phyloP scores from a whole-genome alignment of 1,140 invertebrate genomes.

The Drosophila tristis region DNA sequence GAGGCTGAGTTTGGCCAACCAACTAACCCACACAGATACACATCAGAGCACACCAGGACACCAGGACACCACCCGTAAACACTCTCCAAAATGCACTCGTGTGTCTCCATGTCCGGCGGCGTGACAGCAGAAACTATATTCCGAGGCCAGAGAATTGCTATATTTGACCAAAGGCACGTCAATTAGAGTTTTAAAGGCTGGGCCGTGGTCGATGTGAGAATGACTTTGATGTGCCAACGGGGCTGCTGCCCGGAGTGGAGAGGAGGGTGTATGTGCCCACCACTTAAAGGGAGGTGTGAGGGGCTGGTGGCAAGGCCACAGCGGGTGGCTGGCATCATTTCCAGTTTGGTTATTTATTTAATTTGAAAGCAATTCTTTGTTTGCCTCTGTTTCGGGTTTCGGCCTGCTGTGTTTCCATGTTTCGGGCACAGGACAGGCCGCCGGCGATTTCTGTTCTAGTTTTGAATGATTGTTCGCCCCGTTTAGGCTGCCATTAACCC shows the following conservation, averaged over 20 bases:
- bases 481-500: conserved; percentile 40
- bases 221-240: conserved; percentile 51
- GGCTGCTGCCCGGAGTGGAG: too few species aligned
- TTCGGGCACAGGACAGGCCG: conserved; percentile 17
- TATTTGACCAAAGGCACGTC: conserved; percentile 73
- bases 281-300: background rate
- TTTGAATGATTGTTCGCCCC: conserved; percentile 33
- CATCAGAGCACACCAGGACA: conserved; percentile 5
- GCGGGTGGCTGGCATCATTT: conserved; percentile 19
- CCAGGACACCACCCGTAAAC: conserved; percentile 9
- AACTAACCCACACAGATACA: conserved; percentile 47
- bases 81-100: conserved; percentile 64
- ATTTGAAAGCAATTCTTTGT: conserved; percentile 67
- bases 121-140: conserved; percentile 60
- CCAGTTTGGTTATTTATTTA: conserved; percentile 66
- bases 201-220: conserved; percentile 52
- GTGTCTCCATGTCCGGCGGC: conserved; percentile 54
- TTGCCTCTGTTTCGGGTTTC: conserved; percentile 37
- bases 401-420: conserved; percentile 1
- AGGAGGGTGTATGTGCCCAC: background rate
- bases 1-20: conserved; percentile 45
- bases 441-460: conserved; percentile 39
- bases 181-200: conserved; percentile 60
- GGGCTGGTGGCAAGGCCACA: conserved; percentile 6
- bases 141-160: conserved; percentile 46